Evolutionary conservation across 2,888 invertebrate genomes (phyloP).

Genomic region (Spodoptera exigua): DNA sequence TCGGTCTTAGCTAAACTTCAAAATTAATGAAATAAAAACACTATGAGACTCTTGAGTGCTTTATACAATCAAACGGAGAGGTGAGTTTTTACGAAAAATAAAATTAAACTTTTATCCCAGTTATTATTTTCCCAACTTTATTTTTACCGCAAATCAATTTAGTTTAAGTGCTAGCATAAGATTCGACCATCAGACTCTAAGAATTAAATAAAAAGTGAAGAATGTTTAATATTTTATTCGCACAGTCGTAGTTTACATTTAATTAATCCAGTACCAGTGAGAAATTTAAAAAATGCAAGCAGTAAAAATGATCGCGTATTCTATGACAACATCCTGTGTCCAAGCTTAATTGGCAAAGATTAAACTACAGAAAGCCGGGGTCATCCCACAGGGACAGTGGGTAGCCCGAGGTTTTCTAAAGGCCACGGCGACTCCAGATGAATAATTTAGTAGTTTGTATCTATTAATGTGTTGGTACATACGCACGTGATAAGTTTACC

Average conservation of each 20-base stretch:
- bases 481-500: slow-evolving; percentile 59
- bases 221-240: not conserved
- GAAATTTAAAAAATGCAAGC: slow-evolving; percentile 24
- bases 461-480: slow-evolving; percentile 60
- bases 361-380: slow-evolving; percentile 57
- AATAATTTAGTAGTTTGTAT: slow-evolving; percentile 65
- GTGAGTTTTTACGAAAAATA: not conserved
- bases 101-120: no score
- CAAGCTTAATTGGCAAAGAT: slow-evolving; percentile 63
- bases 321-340: slow-evolving; percentile 39
- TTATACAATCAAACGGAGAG: no score
- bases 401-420: slow-evolving; percentile 54
- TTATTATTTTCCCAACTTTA: no score
- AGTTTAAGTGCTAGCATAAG: no score
- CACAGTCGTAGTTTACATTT: slow-evolving; percentile 10
- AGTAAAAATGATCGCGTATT: slow-evolving; percentile 37
- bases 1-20: no score
- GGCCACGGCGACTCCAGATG: slow-evolving; percentile 57
- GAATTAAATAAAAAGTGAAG: no score
- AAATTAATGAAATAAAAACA: no score
- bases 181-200: no score
- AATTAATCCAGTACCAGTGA: slow-evolving; percentile 23
- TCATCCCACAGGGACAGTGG: slow-evolving; percentile 55
- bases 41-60: no score
- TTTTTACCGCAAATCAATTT: no score